Evolutionary conservation across 2,888 invertebrate genomes (phyloP).

Genomic region (Caenorhabditis sinica): DNA sequence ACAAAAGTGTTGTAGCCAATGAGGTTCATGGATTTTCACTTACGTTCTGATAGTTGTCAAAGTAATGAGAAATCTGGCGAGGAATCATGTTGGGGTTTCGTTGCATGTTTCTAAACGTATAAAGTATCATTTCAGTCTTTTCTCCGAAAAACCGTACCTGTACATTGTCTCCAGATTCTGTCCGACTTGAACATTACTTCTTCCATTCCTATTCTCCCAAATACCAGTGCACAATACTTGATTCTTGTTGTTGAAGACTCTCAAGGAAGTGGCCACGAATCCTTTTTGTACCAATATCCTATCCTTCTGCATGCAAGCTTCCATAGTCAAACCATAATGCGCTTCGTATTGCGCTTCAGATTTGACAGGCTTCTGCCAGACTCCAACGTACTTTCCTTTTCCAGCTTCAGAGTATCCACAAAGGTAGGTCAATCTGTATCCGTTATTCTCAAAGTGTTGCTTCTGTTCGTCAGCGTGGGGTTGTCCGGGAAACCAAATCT

Average conservation of each 20-base stretch:
- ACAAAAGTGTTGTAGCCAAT: background rate
- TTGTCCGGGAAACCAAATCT: constrained; percentile 83
- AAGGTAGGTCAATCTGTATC: constrained; percentile 79
- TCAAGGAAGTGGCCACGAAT: constrained; percentile 79
- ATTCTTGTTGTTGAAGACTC: constrained; percentile 80
- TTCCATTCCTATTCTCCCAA: constrained; percentile 81
- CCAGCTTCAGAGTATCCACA: constrained; percentile 80
- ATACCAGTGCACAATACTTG: constrained; percentile 82
- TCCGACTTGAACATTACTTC: constrained; percentile 78
- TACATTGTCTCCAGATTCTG: constrained; percentile 77
- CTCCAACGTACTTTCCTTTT: constrained; percentile 77
- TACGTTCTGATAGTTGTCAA: constrained; percentile 73
- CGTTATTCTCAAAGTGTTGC: constrained; percentile 78
- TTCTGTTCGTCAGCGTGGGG: constrained; percentile 80
- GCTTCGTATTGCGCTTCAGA: constrained; percentile 80
- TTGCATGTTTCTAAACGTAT: constrained; percentile 58
- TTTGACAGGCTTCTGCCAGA: constrained; percentile 80
- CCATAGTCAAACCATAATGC: constrained; percentile 81
- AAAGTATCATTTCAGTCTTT: background rate
- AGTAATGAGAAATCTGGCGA: constrained; percentile 80
- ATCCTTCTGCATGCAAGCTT: constrained; percentile 80
- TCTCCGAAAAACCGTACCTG: constrained; percentile 11
- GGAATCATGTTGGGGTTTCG: constrained; percentile 74
- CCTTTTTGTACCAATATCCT: constrained; percentile 72
- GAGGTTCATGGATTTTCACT: background rate